Evolutionary conservation across 2,888 invertebrate species (phyloP), one percentile per base, ranked within the genome.

Genomic region (Lissonota sp.): DNA sequence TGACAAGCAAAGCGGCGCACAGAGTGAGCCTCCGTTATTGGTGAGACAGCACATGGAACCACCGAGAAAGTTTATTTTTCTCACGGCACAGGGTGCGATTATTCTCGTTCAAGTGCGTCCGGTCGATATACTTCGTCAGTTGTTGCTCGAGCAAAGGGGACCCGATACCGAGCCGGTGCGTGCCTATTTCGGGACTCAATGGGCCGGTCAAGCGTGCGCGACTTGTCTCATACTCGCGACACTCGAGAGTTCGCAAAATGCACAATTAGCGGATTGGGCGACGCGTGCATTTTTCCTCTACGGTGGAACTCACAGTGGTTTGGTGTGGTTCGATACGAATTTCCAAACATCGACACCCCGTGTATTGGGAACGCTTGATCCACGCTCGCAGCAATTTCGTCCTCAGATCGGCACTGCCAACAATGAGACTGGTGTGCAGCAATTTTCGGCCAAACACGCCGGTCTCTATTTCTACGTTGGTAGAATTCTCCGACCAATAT

Each of bases 381-480:
- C 71, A 0, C 83, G 87, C 8, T 70, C 82, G 0, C 86, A 85
- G 44, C 53, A 85, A 14, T 74, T 84, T 44, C 82, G 86, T 0
- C 73, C 84, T 5, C 89, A 89, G 82, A 82, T 83, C 12, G 88
- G 87, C 40, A 75, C 87, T n/a, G 63, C 39, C 1, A 87, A 85
- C 58, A 80, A 86, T 8, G 92, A 92, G 8, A 75, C 82, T 6
- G 84, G 87, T 8, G 62, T 90, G 6, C 92, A 91, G 75, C 90
- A 93, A 55, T 94, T 94, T 91, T 97, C 97, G 0, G 95, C 97
- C 0, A 98, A 98, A 91, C 99, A 99, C 91, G 97, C 98, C 90
- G 98, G 98, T 0, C 94, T 99, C 6, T 99, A 98, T 93, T 94
- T 98, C 55, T 98, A 98, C 90, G 95, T 99, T 10, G 96, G 97